Evolutionary conservation across 2,888 invertebrate genomes (phyloP).

Genomic region (Chironomus riparius): DNA sequence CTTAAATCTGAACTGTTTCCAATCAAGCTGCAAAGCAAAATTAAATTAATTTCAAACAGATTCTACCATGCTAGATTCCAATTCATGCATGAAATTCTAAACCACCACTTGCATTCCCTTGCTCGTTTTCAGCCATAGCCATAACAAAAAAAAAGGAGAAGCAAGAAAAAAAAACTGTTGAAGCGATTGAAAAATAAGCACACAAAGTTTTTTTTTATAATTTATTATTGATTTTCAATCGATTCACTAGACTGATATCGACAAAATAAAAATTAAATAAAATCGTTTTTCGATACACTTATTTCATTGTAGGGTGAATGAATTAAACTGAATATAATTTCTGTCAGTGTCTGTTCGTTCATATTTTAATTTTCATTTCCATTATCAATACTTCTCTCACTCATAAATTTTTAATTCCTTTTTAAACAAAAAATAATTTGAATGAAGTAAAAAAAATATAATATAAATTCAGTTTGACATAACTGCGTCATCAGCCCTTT

Average conservation of each 20-base stretch:
- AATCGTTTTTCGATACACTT: background rate
- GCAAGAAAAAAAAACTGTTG: background rate
- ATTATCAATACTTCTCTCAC: too few species aligned
- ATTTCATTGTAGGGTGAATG: background rate
- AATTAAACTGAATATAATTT: background rate
- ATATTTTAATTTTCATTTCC: too few species aligned
- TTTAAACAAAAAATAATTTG: background rate
- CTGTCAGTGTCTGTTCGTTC: too few species aligned
- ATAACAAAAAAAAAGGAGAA: background rate
- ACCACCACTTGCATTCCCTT: too few species aligned
- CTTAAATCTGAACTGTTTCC: too few species aligned
- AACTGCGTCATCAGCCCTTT: background rate
- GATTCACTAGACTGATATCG: constrained; percentile 19
- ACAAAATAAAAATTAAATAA: constrained; percentile 14
- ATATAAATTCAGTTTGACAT: background rate
- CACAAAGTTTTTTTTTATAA: constrained; percentile 21
- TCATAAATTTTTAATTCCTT: background rate
- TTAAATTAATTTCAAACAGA: too few species aligned
- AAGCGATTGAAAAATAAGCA: constrained; percentile 9
- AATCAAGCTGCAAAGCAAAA: too few species aligned
- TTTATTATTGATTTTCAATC: constrained; percentile 24
- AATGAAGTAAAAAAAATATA: background rate
- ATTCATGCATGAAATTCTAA: too few species aligned
- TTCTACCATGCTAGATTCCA: too few species aligned
- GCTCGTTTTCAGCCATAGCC: background rate